Conservation (phyloP, 2,113 vertebrate genomes). For the Siniperca chuatsi region DNA sequence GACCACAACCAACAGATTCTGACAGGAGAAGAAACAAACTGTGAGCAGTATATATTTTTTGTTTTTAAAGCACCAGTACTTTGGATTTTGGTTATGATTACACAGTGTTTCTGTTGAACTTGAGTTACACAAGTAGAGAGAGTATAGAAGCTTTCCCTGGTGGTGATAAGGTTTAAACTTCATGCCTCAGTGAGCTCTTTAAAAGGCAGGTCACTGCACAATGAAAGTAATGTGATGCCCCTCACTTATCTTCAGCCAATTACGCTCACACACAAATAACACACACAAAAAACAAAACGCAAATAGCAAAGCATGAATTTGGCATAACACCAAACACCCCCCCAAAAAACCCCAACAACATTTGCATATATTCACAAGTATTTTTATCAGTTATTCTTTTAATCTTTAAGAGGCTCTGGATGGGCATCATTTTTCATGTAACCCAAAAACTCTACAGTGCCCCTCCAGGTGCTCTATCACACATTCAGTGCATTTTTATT, state of each 20-base stretch:
- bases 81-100: slow-evolving; percentile 14
- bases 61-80: slow-evolving; percentile 17
- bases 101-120: background rate
- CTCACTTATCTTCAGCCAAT: slow-evolving; percentile 42
- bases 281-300: slow-evolving; percentile 20
- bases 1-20: slow-evolving; percentile 78
- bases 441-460: background rate
- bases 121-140: slow-evolving; percentile 10
- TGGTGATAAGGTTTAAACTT: slow-evolving; percentile 53
- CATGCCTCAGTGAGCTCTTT: slow-evolving; percentile 54
- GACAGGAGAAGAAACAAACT: slow-evolving; percentile 44
- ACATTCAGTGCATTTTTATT: background rate
- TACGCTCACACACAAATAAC: slow-evolving; percentile 29
- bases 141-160: slow-evolving; percentile 15
- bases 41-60: slow-evolving; percentile 14
- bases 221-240: slow-evolving; percentile 56
- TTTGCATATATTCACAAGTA: background rate
- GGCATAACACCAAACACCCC: background rate
- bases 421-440: background rate
- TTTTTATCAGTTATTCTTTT: background rate
- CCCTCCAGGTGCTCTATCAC: background rate
- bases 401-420: background rate
- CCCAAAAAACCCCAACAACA: background rate
- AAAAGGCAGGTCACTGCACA: slow-evolving; percentile 48
- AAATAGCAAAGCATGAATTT: slow-evolving; percentile 10